A percentile compares a stretch with the other conserved stretches of the same genome.
Conservation (phyloP, 2,113 vertebrate genomes). For the Lonchura striata region DNA sequence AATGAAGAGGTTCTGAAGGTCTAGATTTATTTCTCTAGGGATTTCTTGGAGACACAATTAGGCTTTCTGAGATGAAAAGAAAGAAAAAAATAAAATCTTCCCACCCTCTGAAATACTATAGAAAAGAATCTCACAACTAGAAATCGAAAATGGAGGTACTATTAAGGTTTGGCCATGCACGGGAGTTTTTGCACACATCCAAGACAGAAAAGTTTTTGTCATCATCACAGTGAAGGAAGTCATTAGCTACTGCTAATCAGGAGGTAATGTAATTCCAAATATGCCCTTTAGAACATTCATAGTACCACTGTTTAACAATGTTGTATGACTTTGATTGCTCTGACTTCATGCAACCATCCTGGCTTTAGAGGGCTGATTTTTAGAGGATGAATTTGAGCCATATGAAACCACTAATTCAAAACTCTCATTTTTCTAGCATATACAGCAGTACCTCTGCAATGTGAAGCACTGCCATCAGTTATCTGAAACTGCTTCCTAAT, state of each 20-base stretch:
- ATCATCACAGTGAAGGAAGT: not conserved
- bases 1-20: not conserved
- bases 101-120: not conserved
- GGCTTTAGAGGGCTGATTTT: not conserved
- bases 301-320: not conserved
- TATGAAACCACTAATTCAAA: not conserved
- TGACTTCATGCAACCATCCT: not conserved
- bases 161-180: not conserved
- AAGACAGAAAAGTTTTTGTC: not conserved
- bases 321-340: not conserved
- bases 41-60: not conserved
- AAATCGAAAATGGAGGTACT: not conserved
- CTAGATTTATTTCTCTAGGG: not conserved
- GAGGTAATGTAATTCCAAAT: not conserved
- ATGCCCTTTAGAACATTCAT: not conserved
- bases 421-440: not conserved
- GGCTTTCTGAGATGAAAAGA: not conserved
- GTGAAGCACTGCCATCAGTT: not conserved
- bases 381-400: not conserved
- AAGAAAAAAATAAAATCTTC: not conserved
- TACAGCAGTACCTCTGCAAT: not conserved
- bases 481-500: constrained; percentile 3
- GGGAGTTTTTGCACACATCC: not conserved
- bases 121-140: not conserved
- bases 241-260: not conserved